A percentile compares a stretch with the other conserved stretches of the same genome.
Evolutionary conservation across 2,797 vertebrate species (phyloP).

Genomic region (Propithecus deckenii): DNA sequence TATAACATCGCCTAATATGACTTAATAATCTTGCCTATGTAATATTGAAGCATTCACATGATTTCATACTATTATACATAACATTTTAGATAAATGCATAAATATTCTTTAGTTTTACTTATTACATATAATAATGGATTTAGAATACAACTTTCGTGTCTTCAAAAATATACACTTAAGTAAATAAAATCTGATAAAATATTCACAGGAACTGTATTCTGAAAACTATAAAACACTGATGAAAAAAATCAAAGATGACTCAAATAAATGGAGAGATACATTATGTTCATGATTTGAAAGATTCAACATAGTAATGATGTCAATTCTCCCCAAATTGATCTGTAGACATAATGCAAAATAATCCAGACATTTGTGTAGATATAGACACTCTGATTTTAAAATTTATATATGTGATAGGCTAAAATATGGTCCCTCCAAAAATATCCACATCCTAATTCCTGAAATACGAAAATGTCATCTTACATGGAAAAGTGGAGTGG

Average conservation of each 20-base stretch:
- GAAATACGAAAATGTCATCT: not conserved
- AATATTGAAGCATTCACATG: not conserved
- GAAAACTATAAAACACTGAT: not conserved
- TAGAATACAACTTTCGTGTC: not conserved
- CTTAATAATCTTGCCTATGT: not conserved
- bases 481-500: not conserved
- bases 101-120: not conserved
- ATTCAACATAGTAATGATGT: not conserved
- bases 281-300: rapidly evolving
- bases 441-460: not conserved
- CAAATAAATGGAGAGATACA: not conserved
- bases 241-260: not conserved
- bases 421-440: not conserved
- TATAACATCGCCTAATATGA: not conserved
- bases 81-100: not conserved
- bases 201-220: not conserved
- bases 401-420: not conserved
- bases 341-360: not conserved
- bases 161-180: not conserved
- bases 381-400: not conserved
- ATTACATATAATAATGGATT: not conserved
- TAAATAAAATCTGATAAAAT: not conserved
- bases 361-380: not conserved
- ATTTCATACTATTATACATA: not conserved
- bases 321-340: not conserved